phyloP scores from a whole-genome alignment of 2,888 invertebrate species.

The Cataglyphis rosenhaueri region DNA sequence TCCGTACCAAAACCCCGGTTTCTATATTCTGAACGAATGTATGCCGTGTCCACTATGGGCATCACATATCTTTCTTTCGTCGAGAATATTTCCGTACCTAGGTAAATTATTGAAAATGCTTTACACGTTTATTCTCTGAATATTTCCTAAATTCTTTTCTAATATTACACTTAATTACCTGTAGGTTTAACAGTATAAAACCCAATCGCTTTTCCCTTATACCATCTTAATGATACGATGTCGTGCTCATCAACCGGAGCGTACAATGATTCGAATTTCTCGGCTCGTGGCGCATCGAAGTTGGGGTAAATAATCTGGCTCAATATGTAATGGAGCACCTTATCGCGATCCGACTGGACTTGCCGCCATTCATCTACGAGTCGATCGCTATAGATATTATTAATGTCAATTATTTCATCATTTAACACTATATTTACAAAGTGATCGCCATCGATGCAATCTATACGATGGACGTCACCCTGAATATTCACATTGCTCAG shows the following conservation, averaged over 20 bases:
- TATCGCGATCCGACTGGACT: constrained; percentile 73
- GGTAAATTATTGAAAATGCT: not conserved
- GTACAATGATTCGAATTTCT: constrained; percentile 77
- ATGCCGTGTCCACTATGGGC: constrained; percentile 84
- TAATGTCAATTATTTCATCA: constrained; percentile 58
- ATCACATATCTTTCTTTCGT: constrained; percentile 79
- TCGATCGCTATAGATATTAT: constrained; percentile 35
- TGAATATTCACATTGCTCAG: constrained; percentile 62
- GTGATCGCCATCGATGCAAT: constrained; percentile 68
- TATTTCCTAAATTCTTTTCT: constrained; percentile 9
- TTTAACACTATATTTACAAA: constrained; percentile 66
- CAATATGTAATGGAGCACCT: constrained; percentile 75
- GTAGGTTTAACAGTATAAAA: constrained; percentile 84
- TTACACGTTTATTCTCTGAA: not conserved
- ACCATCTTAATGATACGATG: constrained; percentile 77
- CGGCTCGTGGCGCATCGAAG: constrained; percentile 74
- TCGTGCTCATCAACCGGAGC: constrained; percentile 77
- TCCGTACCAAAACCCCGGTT: constrained; percentile 80
- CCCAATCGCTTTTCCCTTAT: constrained; percentile 79
- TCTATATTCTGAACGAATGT: constrained; percentile 80
- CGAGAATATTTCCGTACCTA: constrained; percentile 78
- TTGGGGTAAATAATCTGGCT: constrained; percentile 81
- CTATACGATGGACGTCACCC: constrained; percentile 68
- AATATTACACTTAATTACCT: constrained; percentile 73
- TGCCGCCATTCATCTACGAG: constrained; percentile 48